A percentile compares a stretch with the other conserved stretches of the same genome.
Evolutionary conservation across 1,140 invertebrate species (phyloP).

Genomic region (Steinernema khuongi): DNA sequence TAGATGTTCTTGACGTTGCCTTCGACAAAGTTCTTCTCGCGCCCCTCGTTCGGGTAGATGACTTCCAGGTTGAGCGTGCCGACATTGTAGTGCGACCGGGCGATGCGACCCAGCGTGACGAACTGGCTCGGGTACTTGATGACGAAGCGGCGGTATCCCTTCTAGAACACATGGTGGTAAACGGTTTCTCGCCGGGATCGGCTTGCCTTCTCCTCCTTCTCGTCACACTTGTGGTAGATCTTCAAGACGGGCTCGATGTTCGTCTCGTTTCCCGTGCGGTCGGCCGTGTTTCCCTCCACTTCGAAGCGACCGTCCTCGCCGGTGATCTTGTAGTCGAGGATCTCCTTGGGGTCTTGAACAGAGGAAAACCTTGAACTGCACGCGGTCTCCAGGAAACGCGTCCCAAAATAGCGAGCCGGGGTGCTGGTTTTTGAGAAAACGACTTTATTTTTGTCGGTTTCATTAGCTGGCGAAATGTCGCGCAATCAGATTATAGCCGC

Average conservation of each 20-base stretch:
- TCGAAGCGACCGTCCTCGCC: constrained; percentile 8
- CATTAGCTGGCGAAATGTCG: constrained; percentile 2
- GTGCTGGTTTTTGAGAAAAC: neutral
- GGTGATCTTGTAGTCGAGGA: constrained; percentile 25
- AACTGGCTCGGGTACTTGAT: constrained; percentile 25
- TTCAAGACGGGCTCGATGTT: constrained; percentile 24
- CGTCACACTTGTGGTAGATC: constrained; percentile 32
- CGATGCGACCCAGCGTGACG: constrained; percentile 32
- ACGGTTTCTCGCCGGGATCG: no score
- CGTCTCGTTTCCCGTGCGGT: constrained; percentile 22
- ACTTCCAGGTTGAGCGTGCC: constrained; percentile 30
- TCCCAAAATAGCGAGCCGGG: neutral
- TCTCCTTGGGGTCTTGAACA: constrained; percentile 24
- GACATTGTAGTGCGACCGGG: constrained; percentile 25
- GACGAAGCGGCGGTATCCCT: constrained; percentile 25
- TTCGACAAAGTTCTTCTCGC: constrained; percentile 28
- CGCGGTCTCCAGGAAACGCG: neutral
- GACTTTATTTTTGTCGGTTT: constrained; percentile 3
- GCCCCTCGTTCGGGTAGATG: constrained; percentile 23
- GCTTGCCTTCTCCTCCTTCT: constrained; percentile 15
- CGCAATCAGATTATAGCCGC: neutral
- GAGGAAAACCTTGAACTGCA: neutral
- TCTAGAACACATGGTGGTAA: no score
- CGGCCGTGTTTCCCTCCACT: constrained; percentile 26
- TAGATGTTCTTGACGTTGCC: neutral